phyloP scores from a whole-genome alignment of 2,888 invertebrate species.

The Thecocarcelia acutangulata region DNA sequence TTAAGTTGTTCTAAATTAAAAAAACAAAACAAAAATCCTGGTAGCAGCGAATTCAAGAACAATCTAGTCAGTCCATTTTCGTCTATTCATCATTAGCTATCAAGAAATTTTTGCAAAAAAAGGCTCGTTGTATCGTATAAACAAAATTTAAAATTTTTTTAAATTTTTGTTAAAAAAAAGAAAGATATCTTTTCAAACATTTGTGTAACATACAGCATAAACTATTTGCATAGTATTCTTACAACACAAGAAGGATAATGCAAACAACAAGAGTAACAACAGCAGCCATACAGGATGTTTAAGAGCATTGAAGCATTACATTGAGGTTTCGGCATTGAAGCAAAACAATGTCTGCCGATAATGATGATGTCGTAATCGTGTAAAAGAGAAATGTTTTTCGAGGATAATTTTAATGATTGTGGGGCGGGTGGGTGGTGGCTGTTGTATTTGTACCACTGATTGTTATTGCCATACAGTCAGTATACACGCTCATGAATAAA shows the following conservation, averaged over 20 bases:
- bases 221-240: constrained; percentile 36
- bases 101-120: too few relatives aligned
- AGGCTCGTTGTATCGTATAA: not conserved
- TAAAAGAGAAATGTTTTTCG: constrained; percentile 51
- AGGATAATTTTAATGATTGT: constrained; percentile 41
- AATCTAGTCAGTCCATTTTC: too few relatives aligned
- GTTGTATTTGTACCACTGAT: constrained; percentile 9
- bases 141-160: not conserved
- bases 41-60: not conserved
- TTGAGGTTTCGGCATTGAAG: constrained; percentile 61
- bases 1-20: not conserved
- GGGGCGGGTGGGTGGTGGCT: not conserved
- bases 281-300: constrained; percentile 59
- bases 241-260: constrained; percentile 36
- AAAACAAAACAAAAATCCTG: not conserved
- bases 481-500: constrained; percentile 55
- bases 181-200: too few relatives aligned
- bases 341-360: constrained; percentile 59
- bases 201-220: constrained; percentile 1
- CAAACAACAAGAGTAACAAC: constrained; percentile 25
- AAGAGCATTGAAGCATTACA: constrained; percentile 62
- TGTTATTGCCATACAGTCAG: constrained; percentile 26
- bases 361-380: constrained; percentile 67
- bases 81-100: too few relatives aligned
- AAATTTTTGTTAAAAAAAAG: not conserved